Conservation (phyloP, 2,888 invertebrate genomes). For the Lissonota sp. region DNA sequence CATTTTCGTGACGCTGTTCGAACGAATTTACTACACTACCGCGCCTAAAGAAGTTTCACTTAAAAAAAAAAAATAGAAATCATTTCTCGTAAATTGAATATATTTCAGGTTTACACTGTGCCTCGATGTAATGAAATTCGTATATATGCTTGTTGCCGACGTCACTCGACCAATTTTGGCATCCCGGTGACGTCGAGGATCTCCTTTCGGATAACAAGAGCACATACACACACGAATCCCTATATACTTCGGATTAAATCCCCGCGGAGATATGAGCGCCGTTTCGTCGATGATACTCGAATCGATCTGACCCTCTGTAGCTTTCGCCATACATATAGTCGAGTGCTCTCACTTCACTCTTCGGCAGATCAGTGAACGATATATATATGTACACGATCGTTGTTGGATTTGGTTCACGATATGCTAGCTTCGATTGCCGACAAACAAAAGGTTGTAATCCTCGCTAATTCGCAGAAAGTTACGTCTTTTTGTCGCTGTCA, state of each 20-base stretch:
- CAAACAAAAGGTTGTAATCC: no score
- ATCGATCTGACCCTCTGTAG: slow-evolving; percentile 32
- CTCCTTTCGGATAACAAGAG: slow-evolving; percentile 39
- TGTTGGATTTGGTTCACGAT: slow-evolving; percentile 28
- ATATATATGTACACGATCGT: neutral
- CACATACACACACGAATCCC: neutral
- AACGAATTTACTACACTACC: no score
- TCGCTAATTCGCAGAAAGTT: no score
- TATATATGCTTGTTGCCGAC: neutral
- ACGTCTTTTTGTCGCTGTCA: neutral
- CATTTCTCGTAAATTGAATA: no score
- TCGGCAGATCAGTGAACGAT: neutral
- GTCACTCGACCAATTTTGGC: slow-evolving; percentile 44
- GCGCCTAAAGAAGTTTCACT: no score
- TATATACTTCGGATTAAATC: slow-evolving; percentile 9
- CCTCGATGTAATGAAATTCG: no score
- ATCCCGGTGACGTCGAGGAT: slow-evolving; percentile 38
- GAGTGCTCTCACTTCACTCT: slow-evolving; percentile 19
- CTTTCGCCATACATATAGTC: neutral
- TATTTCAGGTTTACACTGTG: no score
- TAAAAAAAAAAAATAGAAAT: no score
- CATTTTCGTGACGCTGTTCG: no score
- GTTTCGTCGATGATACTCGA: slow-evolving; percentile 54
- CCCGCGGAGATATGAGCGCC: slow-evolving; percentile 34
- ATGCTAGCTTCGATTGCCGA: neutral